A percentile compares a stretch with the other conserved stretches of the same genome.
Conservation (phyloP, 2,797 vertebrate genomes). For the Neosilurus mollespiculum region DNA sequence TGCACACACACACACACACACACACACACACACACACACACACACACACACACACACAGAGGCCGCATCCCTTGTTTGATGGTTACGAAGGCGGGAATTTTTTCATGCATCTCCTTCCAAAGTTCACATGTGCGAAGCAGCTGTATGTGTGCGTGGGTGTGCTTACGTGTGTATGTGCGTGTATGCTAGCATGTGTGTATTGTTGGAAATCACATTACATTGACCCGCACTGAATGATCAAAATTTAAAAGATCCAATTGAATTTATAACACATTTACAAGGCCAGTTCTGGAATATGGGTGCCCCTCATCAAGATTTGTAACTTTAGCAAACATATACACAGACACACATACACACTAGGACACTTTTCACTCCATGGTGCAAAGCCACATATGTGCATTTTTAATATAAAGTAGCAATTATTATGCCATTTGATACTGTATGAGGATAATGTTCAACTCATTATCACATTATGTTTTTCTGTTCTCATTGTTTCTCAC, state of each 20-base stretch:
- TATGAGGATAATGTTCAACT: slow-evolving; percentile 1
- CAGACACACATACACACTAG: background rate
- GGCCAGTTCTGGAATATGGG: background rate
- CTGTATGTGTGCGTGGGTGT: slow-evolving; percentile 60
- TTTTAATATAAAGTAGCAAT: background rate
- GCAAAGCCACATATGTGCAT: background rate
- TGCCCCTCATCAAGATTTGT: background rate
- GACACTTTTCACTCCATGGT: background rate
- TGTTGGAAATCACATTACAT: slow-evolving; percentile 47
- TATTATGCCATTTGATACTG: background rate
- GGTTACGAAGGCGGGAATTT: slow-evolving; percentile 70
- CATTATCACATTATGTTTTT: background rate
- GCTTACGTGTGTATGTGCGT: slow-evolving; percentile 40
- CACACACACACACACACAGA: background rate
- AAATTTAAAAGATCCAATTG: slow-evolving; percentile 49
- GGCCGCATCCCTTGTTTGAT: slow-evolving; percentile 40
- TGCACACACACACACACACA: slow-evolving; percentile 18
- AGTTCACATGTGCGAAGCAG: slow-evolving; percentile 74
- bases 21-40: slow-evolving; percentile 31
- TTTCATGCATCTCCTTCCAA: slow-evolving; percentile 66
- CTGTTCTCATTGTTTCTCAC: background rate
- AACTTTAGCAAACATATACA: background rate
- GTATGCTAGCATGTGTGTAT: slow-evolving; percentile 39
- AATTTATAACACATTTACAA: slow-evolving; percentile 42
- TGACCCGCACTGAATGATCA: slow-evolving; percentile 51